phyloP scores from a whole-genome alignment of 2,113 vertebrate genomes.

The Lampris megalopsis region DNA sequence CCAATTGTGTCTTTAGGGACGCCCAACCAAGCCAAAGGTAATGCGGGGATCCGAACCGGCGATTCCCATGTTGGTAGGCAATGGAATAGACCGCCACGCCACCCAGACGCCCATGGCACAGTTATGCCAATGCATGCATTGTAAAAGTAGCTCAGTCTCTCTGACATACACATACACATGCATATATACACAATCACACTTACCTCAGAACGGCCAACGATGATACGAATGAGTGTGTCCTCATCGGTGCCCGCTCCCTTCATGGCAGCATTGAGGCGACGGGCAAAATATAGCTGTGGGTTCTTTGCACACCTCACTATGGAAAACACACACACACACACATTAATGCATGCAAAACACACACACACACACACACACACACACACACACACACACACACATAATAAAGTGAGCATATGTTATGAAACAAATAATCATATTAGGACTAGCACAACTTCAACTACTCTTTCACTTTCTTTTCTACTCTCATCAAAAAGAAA shows the following conservation, averaged over 20 bases:
- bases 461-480: not conserved
- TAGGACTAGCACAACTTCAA: not conserved
- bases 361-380: slow-evolving; percentile 1
- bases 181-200: slow-evolving; percentile 14
- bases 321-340: slow-evolving; percentile 28
- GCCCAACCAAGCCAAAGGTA: too few relatives aligned
- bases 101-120: too few relatives aligned
- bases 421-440: not conserved
- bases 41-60: too few relatives aligned
- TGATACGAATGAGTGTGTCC: slow-evolving; percentile 89
- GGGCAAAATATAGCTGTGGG: slow-evolving; percentile 91
- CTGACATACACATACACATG: not conserved
- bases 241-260: slow-evolving; percentile 91
- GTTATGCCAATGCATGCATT: too few relatives aligned
- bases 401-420: not conserved
- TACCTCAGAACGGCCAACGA: slow-evolving; percentile 92
- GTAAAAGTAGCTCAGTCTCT: not conserved
- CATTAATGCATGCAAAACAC: too few relatives aligned
- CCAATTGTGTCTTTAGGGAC: too few relatives aligned
- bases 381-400: not conserved
- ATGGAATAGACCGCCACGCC: too few relatives aligned
- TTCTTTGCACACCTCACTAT: slow-evolving; percentile 89
- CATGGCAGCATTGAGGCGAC: slow-evolving; percentile 89
- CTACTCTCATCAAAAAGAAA: too few relatives aligned
- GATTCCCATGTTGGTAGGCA: too few relatives aligned